Evolutionary conservation across 2,113 vertebrate genomes (phyloP), one percentile per base, ranked within the genome.

Genomic region (Apistogramma diplotaenia): DNA sequence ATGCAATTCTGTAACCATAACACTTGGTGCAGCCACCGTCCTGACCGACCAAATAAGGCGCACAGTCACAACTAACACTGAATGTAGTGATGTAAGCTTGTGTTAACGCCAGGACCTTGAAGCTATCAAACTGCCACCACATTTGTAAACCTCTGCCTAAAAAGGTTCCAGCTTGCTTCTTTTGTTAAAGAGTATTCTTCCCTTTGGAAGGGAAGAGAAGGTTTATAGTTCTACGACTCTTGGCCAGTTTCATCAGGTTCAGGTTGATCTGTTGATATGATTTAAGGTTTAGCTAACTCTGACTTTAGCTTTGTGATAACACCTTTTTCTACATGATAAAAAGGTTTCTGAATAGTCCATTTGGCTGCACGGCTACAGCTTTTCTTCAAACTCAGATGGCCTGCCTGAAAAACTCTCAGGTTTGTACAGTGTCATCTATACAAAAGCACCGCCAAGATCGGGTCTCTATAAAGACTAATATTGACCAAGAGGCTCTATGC

Each of bases 31-130:
- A 67, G 75, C 54, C 51, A 33, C 35, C 74, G 62, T 60, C 35
- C 54, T 56, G 78, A 85, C 76, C 67, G 21, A 77, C 89, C 90
- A 83, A 86, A 89, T 82, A 91, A 82, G 81, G 82, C 56, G 15
- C 55, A 49, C 25, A 74, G 81, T 70, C 60, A 16, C 74, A 3
- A 4, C 56, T 84, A 57, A 83, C 80, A 55, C 57, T 5, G n/a
- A 55, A 33, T 37, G 51, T 53, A 79, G 74, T 84, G 79, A 81
- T 81, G 67, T 79, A 54, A 78, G 16, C 55, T 79, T 76, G 61
- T 43, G 70, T 60, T 54, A 58, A 81, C 23, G 13, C 13, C 13
- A 51, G 19, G 13, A 72, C 46, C 88, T 78, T 60, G 54, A 71
- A 76, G 62, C 60, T 40, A 79, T 78, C 13, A 75, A 88, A 83